These are phyloP conservation scores for Eupeodes luniger DNA, from an alignment of 2,888 invertebrate species.

Conservation along the genomic window DNA sequence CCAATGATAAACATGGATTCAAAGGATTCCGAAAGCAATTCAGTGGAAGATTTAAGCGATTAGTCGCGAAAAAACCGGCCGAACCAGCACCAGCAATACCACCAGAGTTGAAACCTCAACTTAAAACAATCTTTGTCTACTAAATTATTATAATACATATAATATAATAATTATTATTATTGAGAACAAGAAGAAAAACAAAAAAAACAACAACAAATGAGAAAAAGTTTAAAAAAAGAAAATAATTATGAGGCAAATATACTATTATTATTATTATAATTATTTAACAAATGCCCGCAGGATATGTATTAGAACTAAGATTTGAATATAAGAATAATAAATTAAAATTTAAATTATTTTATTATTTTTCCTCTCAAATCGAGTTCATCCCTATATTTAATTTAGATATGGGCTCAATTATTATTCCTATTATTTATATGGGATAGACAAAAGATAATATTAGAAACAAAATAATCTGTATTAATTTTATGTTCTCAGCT, in stretches of 20 bases:
- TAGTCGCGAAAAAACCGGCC: conserved; percentile 93
- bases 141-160: conserved; percentile 82
- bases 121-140: conserved; percentile 95
- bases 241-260: conserved; percentile 64
- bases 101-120: conserved; percentile 93
- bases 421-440: conserved; percentile 37
- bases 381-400: conserved; percentile 54
- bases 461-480: conserved; percentile 50
- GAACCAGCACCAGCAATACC: conserved; percentile 93
- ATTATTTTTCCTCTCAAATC: conserved; percentile 49
- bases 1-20: conserved; percentile 89
- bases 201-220: too few species aligned
- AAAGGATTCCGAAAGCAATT: conserved; percentile 94
- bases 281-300: conserved; percentile 67
- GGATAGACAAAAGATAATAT: conserved; percentile 16
- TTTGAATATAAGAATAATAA: conserved; percentile 31
- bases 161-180: not conserved
- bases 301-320: conserved; percentile 70
- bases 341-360: too few species aligned
- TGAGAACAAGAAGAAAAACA: conserved; percentile 11
- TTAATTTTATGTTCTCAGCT: conserved; percentile 73
- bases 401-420: conserved; percentile 64
- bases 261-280: conserved; percentile 34
- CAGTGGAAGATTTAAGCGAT: conserved; percentile 93
- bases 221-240: not conserved